Evolutionary conservation across 2,888 invertebrate genomes (phyloP).

Genomic region (Epirrita christyi): DNA sequence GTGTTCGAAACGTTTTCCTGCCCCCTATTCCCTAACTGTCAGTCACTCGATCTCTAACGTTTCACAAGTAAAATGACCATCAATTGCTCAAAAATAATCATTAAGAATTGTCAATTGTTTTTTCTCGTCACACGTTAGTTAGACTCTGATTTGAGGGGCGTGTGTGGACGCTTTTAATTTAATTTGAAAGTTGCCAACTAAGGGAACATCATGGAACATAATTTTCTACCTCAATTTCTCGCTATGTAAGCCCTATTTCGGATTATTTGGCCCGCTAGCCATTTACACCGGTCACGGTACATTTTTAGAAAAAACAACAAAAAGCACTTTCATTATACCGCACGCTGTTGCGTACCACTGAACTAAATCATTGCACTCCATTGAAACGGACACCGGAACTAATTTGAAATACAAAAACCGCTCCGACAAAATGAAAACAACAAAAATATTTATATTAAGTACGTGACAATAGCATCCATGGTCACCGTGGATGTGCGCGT

Average conservation of each 20-base stretch:
- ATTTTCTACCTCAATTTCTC: too few relatives aligned
- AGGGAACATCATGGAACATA: constrained; percentile 14
- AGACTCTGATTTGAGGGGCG: too few relatives aligned
- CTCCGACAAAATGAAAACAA: constrained; percentile 44
- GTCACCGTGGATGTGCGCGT: constrained; percentile 65
- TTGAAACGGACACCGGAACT: constrained; percentile 40
- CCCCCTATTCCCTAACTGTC: too few relatives aligned
- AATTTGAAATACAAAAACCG: constrained; percentile 51
- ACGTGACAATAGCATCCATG: constrained; percentile 62
- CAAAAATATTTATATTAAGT: constrained; percentile 56
- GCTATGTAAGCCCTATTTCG: constrained; percentile 23
- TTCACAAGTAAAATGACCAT: too few relatives aligned
- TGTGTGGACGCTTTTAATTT: too few relatives aligned
- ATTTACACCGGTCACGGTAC: constrained; percentile 29
- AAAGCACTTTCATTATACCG: constrained; percentile 41
- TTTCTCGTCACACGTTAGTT: too few relatives aligned
- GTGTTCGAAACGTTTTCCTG: too few relatives aligned
- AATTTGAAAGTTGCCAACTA: neutral
- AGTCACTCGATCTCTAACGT: too few relatives aligned
- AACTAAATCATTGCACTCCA: constrained; percentile 40
- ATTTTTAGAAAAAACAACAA: constrained; percentile 34
- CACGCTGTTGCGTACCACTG: constrained; percentile 39
- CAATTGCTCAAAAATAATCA: too few relatives aligned
- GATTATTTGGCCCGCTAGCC: constrained; percentile 24
- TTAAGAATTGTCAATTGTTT: too few relatives aligned